A percentile compares a stretch with the other conserved stretches of the same genome.
Conservation (phyloP, 1,140 invertebrate species). For the Caenorhabditis elegans region WBcel235 BX284603.4:9086501-9087000, state of each 20-base stretch:
- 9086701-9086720: slow-evolving; percentile 43
- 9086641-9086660: background rate
- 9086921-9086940: background rate
- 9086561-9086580: slow-evolving; percentile 35
- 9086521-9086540: background rate
- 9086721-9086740: slow-evolving; percentile 44
- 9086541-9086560: slow-evolving; percentile 23
- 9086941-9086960: background rate
- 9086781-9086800: no score
- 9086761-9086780: no score
- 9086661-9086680: background rate
- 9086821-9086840: no score
- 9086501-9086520: slow-evolving; percentile 30
- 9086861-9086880: no score
- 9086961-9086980: no score
- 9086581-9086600: slow-evolving; percentile 14
- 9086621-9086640: background rate
- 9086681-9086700: slow-evolving; percentile 42
- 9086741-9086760: background rate
- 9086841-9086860: no score
- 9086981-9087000: background rate
- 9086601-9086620: slow-evolving; percentile 35
- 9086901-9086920: background rate
- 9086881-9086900: no score
- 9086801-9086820: no score